Evolutionary conservation across 2,113 vertebrate genomes (phyloP).

Genomic region (Thunnus thynnus): DNA sequence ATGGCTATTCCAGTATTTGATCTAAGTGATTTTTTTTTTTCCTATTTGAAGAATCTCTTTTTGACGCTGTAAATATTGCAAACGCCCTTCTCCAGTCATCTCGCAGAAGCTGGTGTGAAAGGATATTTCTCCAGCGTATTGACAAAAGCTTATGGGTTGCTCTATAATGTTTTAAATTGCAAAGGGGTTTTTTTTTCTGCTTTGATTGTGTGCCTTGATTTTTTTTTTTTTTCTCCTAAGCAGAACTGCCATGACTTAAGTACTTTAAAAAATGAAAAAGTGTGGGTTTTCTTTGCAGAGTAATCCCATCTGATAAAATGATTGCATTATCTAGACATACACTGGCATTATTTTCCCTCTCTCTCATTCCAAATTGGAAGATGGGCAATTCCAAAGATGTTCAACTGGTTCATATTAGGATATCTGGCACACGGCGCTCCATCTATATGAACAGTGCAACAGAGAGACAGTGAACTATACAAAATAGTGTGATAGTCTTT

Average conservation of each 20-base stretch:
- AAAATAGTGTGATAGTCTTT: no score
- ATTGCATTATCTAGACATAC: not conserved
- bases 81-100: slow-evolving; percentile 38
- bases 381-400: not conserved
- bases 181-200: not conserved
- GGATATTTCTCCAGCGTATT: slow-evolving; percentile 49
- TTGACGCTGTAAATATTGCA: slow-evolving; percentile 74
- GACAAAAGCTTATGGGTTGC: slow-evolving; percentile 45
- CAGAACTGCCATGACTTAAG: not conserved
- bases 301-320: not conserved
- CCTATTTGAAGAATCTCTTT: slow-evolving; percentile 70
- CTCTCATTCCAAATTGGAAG: not conserved
- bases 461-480: not conserved
- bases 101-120: slow-evolving; percentile 24
- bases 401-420: not conserved
- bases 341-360: not conserved
- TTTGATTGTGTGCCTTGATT: not conserved
- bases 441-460: not conserved
- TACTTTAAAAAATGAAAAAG: not conserved
- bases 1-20: slow-evolving; percentile 72
- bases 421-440: not conserved
- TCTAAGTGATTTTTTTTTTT: slow-evolving; percentile 53
- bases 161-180: slow-evolving; percentile 34
- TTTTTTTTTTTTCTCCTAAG: not conserved
- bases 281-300: not conserved